Evolutionary conservation across 1,140 invertebrate genomes (phyloP).

Genomic region (Halesus radiatus): DNA sequence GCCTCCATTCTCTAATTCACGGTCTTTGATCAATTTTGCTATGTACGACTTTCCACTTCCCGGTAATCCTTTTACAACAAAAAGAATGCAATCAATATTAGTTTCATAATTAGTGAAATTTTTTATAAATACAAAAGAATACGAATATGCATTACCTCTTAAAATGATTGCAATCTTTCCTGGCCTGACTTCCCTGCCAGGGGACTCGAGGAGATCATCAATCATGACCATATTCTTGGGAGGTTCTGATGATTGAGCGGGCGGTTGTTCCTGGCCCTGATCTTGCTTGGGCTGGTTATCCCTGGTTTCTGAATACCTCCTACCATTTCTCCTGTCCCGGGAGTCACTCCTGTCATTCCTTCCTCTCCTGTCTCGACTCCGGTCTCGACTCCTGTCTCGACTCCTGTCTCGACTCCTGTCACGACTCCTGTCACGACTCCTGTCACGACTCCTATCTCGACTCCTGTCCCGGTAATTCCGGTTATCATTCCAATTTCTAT

Average conservation of each 20-base stretch:
- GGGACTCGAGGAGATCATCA: slow-evolving; percentile 85
- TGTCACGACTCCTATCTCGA: slow-evolving; percentile 46
- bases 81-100: neutral
- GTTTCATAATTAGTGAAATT: neutral
- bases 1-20: slow-evolving; percentile 69
- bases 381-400: neutral
- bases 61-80: slow-evolving; percentile 76
- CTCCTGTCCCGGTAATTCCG: slow-evolving; percentile 54
- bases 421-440: slow-evolving; percentile 49
- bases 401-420: neutral
- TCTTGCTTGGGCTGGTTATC: neutral
- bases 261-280: too few relatives aligned
- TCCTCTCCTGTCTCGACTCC: slow-evolving; percentile 61
- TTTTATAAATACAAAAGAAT: too few relatives aligned
- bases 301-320: slow-evolving; percentile 21
- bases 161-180: slow-evolving; percentile 90
- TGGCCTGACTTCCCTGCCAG: slow-evolving; percentile 82
- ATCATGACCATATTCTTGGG: slow-evolving; percentile 74
- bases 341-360: slow-evolving; percentile 57
- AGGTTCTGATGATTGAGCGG: neutral
- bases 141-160: slow-evolving; percentile 73
- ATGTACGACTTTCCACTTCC: slow-evolving; percentile 92
- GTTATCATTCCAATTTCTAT: slow-evolving; percentile 52
- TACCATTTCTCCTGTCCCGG: slow-evolving; percentile 23
- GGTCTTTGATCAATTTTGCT: slow-evolving; percentile 89